Base-by-base conservation (phyloP, 2,113 vertebrate genomes). In the Gasterosteus nipponicus region DNA sequence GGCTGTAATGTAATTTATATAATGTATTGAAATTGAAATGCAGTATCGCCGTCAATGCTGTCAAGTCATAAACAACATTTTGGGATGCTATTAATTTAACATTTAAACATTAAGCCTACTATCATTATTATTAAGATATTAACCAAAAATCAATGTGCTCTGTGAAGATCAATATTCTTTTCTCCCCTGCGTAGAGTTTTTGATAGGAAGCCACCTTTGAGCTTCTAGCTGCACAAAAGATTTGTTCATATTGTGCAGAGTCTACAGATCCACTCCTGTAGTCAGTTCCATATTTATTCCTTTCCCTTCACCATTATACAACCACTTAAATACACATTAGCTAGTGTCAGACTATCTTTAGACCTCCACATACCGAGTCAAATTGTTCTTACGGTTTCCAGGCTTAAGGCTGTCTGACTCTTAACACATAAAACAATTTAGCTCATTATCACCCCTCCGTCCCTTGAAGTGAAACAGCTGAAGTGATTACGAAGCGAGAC, bases 401-500 rank as follows among this genome's bases (percentile, higher is more conserved):
- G 72, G 58, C 81, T 77, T 42, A 3, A 70, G 77, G 84, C 77
- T 35, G 77, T 80, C 70, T 59, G 59, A 51, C 66, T 78, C 57
- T 33, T 70, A 63, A 31, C 62, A 67, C 69, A 76, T 65, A 51
- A 63, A 58, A 76, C 49, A 82, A 49, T 86, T 63, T 59, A 60
- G 39, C 49, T 76, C 39, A 57, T 77, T 88, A 85, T 73, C 56
- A 61, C 54, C 70, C 14, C 67, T 65, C 60, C 16, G 42, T 69
- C 19, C 46, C 19, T 68, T 77, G 19, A 78, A 63, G 78, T 41
- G 57, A 76, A 87, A 90, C 85, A 89, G 82, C 75, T 77, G 73
- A 73, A 86, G 71, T 62, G 42, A 82, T 81, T 89, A 83, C 86
- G 39, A 63, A 64, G 67, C 38, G 16, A 12, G 16, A 4, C 1